A percentile compares a stretch with the other conserved stretches of the same genome.
Conservation (phyloP, 1,140 invertebrate genomes). For the Zeugodacus cucurbitae region DNA sequence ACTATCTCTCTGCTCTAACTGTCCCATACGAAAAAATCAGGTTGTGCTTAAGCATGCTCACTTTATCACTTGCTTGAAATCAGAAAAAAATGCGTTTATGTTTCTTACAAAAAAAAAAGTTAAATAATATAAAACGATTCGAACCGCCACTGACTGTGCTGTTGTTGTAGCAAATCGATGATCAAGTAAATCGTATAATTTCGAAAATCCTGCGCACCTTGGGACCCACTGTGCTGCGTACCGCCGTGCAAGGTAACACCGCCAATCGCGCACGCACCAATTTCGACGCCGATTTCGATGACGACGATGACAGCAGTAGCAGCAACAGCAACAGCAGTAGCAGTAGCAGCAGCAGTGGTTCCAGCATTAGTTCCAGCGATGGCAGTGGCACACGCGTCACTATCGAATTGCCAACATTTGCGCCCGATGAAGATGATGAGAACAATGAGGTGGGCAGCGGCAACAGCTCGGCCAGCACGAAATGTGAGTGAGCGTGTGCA, state of each 20-base stretch:
- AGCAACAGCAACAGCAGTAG: slow-evolving; percentile 47
- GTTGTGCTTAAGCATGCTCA: neutral
- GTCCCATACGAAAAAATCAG: neutral
- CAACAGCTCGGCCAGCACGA: slow-evolving; percentile 37
- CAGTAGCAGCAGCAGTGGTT: slow-evolving; percentile 46
- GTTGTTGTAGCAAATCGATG: slow-evolving; percentile 78
- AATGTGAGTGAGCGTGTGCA: slow-evolving; percentile 44
- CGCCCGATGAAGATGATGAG: slow-evolving; percentile 64
- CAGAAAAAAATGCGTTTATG: too few relatives aligned
- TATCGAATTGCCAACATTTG: slow-evolving; percentile 68
- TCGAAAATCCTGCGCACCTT: slow-evolving; percentile 74
- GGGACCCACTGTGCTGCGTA: slow-evolving; percentile 73
- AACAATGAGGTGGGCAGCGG: slow-evolving; percentile 47
- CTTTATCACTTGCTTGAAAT: neutral
- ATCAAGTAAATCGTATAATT: slow-evolving; percentile 78
- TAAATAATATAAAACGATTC: neutral
- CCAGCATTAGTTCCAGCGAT: slow-evolving; percentile 47
- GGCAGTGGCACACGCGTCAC: slow-evolving; percentile 60
- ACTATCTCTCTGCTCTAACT: neutral
- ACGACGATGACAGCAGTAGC: slow-evolving; percentile 55
- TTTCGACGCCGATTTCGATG: slow-evolving; percentile 64
- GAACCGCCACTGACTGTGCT: neutral
- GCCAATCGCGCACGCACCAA: slow-evolving; percentile 58
- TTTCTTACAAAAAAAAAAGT: neutral
- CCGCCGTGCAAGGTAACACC: slow-evolving; percentile 61